Percentiles rank a stretch among this genome's conserved stretches.
Conservation (phyloP, 2,113 vertebrate genomes). For the Callocephalon fimbriatum region DNA sequence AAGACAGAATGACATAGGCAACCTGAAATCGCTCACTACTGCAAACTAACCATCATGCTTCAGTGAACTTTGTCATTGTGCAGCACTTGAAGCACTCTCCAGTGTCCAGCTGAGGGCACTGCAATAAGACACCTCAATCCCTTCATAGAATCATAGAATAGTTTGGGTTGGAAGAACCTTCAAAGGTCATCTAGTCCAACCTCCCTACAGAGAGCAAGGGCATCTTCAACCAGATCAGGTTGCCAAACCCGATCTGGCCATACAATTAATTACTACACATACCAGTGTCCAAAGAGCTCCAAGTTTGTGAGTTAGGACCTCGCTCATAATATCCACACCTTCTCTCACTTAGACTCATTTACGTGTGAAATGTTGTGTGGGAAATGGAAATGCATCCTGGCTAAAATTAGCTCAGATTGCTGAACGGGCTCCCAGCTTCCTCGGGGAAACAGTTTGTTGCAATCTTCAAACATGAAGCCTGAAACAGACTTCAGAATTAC, state of each 20-base stretch:
- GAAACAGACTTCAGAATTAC: not conserved
- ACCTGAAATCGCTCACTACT: not conserved
- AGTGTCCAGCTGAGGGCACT: not conserved
- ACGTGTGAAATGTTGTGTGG: accelerated
- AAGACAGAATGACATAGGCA: not conserved
- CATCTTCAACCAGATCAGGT: not conserved
- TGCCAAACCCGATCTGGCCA: not conserved
- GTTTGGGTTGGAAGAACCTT: not conserved
- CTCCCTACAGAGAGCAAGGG: not conserved
- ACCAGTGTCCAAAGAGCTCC: not conserved
- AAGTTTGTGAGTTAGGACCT: not conserved
- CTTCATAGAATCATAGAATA: not conserved
- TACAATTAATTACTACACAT: not conserved
- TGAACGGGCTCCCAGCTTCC: not conserved
- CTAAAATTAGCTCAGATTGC: not conserved
- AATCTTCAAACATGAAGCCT: not conserved
- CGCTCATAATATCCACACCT: accelerated
- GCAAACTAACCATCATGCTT: not conserved
- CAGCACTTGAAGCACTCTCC: not conserved
- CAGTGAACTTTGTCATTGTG: not conserved
- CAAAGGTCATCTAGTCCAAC: not conserved
- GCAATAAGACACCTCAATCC: not conserved
- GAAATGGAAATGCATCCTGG: not conserved
- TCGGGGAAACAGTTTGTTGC: not conserved
- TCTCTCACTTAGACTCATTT: not conserved